Evolutionary conservation across 2,888 invertebrate genomes (phyloP), one percentile per base, ranked within the genome.

Genomic region (Marasmarcha lunaedactyla): DNA sequence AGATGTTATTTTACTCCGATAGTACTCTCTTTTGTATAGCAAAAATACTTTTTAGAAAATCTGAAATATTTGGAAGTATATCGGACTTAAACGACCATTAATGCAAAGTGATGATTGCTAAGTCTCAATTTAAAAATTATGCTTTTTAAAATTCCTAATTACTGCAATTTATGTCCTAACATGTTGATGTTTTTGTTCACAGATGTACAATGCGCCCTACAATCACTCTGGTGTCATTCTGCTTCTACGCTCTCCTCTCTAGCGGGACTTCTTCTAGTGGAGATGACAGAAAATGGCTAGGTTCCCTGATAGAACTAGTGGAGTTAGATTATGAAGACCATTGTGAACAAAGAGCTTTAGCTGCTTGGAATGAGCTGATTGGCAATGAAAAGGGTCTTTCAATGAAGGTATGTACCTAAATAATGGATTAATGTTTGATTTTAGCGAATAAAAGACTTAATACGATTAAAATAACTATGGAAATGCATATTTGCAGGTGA

Each of bases 301-400:
- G 64, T 4, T 68, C 77, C 0, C 51, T 84, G 7, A 57, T 85
- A 9, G 74, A 81, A 10, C 51, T 84, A 10, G 70, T 85, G 7
- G 84, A 85, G 45, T 42, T 83, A 48, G 85, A 85, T 36, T 79
- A 84, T 38, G 74, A 74, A 36, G 85, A 85, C 42, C 67, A 70
- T 26, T 85, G 85, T 43, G 71, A 69, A 30, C 61, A 66, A 40
- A 57, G 69, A 33, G 78, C 83, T 1, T 56, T 54, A 6, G 78
- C 83, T 0, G 52, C 70, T 3, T 83, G 83, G 78, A 64, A 68
- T 15, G 76, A 83, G 47, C 67, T 84, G 1, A 56, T 65, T 15
- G 74, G 72, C 0, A 61, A 59, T 26, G 56, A 47, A 38, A 70
- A 71, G 43, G 76, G 73, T 15, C 48, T 78, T 14, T 45, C 66